phyloP scores from a whole-genome alignment of 2,888 invertebrate species.

The Tenthredo scrophulariae region DNA sequence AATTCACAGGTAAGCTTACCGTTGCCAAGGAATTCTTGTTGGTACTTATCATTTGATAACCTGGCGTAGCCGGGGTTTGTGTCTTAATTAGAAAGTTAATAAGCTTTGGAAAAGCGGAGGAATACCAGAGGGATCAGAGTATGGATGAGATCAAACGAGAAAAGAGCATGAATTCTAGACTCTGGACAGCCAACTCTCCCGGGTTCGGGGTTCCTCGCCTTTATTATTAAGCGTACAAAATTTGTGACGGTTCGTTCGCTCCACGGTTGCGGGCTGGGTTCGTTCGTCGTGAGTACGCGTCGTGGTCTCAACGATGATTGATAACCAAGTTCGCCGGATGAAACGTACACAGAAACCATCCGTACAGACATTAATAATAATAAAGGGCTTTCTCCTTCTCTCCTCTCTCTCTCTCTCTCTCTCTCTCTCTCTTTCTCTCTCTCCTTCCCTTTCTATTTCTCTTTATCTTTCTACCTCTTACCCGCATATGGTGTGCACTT shows the following conservation, averaged over 20 bases:
- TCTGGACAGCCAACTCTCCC: background rate
- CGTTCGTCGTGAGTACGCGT: conserved; percentile 31
- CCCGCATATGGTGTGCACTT: background rate
- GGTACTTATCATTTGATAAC: background rate
- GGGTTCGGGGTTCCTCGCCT: background rate
- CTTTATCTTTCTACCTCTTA: background rate
- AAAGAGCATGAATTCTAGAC: background rate
- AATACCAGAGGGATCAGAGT: background rate
- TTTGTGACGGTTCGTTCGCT: background rate
- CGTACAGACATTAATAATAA: conserved; percentile 50
- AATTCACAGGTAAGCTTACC: too few species aligned
- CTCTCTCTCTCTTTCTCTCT: background rate
- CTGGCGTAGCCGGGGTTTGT: background rate
- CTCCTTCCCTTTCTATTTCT: background rate
- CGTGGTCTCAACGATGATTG: conserved; percentile 53
- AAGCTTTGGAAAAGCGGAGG: background rate
- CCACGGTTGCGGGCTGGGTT: background rate
- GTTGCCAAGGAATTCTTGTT: too few species aligned
- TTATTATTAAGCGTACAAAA: conserved; percentile 40
- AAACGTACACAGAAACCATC: conserved; percentile 45
- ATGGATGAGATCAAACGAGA: background rate
- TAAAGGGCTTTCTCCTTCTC: conserved; percentile 16
- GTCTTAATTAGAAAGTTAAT: background rate
- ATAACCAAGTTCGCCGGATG: conserved; percentile 51
- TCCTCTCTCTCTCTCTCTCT: background rate